These are phyloP conservation scores for Turnix velox DNA, from an alignment of 2,113 vertebrate species.

Conservation along the genomic window DNA sequence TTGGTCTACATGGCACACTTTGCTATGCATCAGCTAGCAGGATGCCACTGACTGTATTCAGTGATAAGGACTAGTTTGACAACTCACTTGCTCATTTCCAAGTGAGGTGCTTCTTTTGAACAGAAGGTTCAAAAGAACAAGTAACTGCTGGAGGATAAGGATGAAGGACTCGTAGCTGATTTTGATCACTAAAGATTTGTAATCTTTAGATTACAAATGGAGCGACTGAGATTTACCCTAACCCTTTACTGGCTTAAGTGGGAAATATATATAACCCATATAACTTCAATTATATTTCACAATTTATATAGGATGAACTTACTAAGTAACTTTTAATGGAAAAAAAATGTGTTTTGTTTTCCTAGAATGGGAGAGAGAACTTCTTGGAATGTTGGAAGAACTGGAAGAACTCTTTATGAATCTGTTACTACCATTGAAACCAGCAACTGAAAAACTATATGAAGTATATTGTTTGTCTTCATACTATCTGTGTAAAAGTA, in stretches of 20 bases:
- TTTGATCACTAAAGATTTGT: too few species aligned
- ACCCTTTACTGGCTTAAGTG: background rate
- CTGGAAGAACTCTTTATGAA: background rate
- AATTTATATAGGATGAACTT: background rate
- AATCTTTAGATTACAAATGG: background rate
- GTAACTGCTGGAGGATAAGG: background rate
- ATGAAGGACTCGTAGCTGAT: background rate
- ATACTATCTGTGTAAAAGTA: background rate
- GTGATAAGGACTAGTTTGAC: background rate
- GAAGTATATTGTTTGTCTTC: background rate
- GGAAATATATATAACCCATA: background rate
- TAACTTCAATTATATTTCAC: background rate
- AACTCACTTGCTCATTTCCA: background rate
- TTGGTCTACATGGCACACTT: background rate
- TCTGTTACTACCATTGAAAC: background rate
- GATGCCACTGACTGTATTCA: background rate
- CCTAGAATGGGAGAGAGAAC: background rate
- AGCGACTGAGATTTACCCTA: background rate
- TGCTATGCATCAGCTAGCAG: background rate
- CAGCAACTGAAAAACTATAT: background rate
- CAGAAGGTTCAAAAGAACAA: background rate
- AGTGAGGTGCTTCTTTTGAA: background rate
- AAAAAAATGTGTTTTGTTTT: constrained; percentile 12
- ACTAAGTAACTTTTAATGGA: background rate
- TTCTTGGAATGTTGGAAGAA: constrained; percentile 19